Evolutionary conservation across 2,888 invertebrate genomes (phyloP).

Genomic region (Sphaerophoria taeniata): DNA sequence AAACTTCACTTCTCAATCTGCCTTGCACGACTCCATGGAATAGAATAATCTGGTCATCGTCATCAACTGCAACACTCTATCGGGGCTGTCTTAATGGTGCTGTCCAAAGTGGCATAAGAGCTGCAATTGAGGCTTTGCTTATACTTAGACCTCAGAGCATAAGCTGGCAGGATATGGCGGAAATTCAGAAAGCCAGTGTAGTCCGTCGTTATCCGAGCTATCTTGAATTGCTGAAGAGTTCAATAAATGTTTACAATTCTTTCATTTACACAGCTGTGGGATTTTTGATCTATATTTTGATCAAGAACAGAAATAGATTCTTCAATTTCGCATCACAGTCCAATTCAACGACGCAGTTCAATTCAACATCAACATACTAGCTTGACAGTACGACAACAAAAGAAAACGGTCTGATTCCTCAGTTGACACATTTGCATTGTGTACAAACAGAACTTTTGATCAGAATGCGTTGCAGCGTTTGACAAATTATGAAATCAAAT

Average conservation of each 20-base stretch:
- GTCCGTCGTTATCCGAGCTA: slow-evolving; percentile 47
- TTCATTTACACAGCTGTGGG: slow-evolving; percentile 76
- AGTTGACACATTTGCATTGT: too few species aligned
- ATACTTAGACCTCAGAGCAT: slow-evolving; percentile 80
- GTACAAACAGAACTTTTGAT: too few species aligned
- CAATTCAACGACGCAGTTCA: too few species aligned
- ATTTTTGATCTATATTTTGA: not conserved
- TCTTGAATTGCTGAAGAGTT: slow-evolving; percentile 76
- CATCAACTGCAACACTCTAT: slow-evolving; percentile 78
- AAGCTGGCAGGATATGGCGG: slow-evolving; percentile 79
- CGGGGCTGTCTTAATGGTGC: slow-evolving; percentile 81
- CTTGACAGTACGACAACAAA: too few species aligned
- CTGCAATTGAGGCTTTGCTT: slow-evolving; percentile 80
- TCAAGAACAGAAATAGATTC: slow-evolving; percentile 52
- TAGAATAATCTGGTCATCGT: slow-evolving; percentile 81
- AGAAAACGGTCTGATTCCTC: too few species aligned
- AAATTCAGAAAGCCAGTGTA: slow-evolving; percentile 76
- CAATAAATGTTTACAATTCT: slow-evolving; percentile 80
- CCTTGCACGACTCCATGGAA: slow-evolving; percentile 79
- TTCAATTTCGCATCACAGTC: not conserved
- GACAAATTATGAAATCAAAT: too few species aligned
- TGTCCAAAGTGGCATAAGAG: slow-evolving; percentile 81
- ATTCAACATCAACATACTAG: too few species aligned
- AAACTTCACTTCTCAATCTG: slow-evolving; percentile 74
- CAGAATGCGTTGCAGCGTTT: too few species aligned